Base-by-base conservation (phyloP, 2,113 vertebrate genomes). In the Chaetorhynchus papuensis region DNA sequence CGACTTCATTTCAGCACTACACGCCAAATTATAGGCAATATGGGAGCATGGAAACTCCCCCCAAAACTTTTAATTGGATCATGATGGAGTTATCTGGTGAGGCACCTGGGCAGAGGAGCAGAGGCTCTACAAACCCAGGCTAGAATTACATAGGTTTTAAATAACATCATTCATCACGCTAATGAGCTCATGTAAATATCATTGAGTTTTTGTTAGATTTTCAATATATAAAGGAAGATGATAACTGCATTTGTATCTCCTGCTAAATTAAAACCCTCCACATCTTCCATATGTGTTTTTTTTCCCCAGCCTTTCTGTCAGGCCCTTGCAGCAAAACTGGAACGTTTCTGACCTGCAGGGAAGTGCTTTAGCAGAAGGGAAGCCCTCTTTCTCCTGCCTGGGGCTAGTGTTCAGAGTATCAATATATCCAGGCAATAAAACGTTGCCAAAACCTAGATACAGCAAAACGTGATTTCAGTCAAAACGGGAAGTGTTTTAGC, bases 21-120 rank as follows among this genome's bases (percentile, higher is more conserved):
- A 8, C 0, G 0, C 30, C 54, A 6, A 39, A 60, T 33, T 39
- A 23, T 6, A 78, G 31, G 30, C 30, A 27, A 10, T 1, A 1
- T 17, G 9, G 69, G 26, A 83, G 54, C 50, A 17, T 1, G 9
- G 12, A n/a, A 52, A 56, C 11, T 33, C 18, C 27, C 6, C 28
- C 8, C 6, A 10, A 0, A 69, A 8, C 64, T 66, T 77, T 12
- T 33, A 26, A 44, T 49, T 70, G 83, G 37, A 39, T 30, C 14
- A 15, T 3, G 41, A 47, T 6, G 7, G 50, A 90, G n/a, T 42
- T 69, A 23, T 20, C 42, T 44, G 37, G 12, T 22, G 35, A 56
- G n/a, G 15, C 35, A 68, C n/a, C 11, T 37, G 69, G 69, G 10
- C 41, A 74, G 89, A 66, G 19, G 12, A 76, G 59, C 54, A 52